A percentile compares a stretch with the other conserved stretches of the same genome.
Conservation (phyloP, 2,888 invertebrate species). For the Drosophila melanocephala region DNA sequence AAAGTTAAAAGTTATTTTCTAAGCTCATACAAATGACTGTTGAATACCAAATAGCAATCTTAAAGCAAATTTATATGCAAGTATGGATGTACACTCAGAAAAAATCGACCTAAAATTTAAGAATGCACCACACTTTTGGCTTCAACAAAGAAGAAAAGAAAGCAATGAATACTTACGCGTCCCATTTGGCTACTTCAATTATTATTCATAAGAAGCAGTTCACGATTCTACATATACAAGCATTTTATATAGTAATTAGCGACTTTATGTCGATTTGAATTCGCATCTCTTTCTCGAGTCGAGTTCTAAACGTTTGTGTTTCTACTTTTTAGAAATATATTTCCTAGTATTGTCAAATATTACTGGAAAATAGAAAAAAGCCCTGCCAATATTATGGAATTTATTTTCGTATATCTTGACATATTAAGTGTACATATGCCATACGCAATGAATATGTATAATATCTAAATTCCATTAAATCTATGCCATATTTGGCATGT, state of each 20-base stretch:
- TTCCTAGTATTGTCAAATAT: not conserved
- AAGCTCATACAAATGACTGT: conserved; percentile 17
- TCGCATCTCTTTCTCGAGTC: not conserved
- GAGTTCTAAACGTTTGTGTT: not conserved
- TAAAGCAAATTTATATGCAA: not conserved
- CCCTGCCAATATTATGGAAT: not conserved
- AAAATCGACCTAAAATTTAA: not conserved
- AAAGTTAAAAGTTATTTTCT: conserved; percentile 15
- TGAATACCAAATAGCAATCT: conserved; percentile 25
- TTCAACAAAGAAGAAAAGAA: not conserved
- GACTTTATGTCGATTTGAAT: not conserved
- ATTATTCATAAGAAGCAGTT: not conserved
- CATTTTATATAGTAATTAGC: not conserved
- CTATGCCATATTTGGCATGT: not conserved
- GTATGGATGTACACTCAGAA: not conserved
- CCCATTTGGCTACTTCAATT: not conserved
- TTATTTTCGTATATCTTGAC: not conserved
- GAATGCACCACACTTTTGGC: not conserved
- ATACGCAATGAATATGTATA: not conserved
- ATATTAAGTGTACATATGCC: not conserved
- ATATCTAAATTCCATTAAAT: not conserved
- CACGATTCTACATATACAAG: not conserved
- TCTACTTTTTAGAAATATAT: not conserved
- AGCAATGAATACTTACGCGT: not conserved
- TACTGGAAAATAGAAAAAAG: not conserved